Evolutionary conservation across 2,888 invertebrate genomes (phyloP), one percentile per base, ranked within the genome.

Genomic region (Yponomeuta cagnagella): DNA sequence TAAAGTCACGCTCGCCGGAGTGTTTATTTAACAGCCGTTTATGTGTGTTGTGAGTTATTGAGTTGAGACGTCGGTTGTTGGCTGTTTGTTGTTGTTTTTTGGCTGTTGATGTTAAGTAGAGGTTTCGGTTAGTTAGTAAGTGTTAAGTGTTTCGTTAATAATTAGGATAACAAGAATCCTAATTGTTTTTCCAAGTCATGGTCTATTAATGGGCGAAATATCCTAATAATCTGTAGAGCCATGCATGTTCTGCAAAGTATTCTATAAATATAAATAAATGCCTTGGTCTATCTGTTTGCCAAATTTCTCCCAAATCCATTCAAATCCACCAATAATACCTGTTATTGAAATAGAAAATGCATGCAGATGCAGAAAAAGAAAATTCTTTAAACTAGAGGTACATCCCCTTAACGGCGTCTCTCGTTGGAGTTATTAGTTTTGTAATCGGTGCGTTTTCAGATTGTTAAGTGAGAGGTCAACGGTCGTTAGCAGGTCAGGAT

Each of bases 21-120:
- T 91, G 90, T 91, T 90, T 90, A 89, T 90, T 90, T 89, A 90
- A 82, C 90, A 85, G 85, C 82, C 80, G 79, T 77, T 81, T 78
- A 79, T 79, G 79, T 78, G 79, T 79, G 79, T 79, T 79, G 80
- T 84, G 88, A 88, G 81, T 87, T 88, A 87, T 86, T 85, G 82
- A 80, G 81, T 80, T 82, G 52, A 58, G 52, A 58, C 15, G 52
- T 58, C 15, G 52, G 15, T 58, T 58, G 52, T 58, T 58, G 52
- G 82, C 8, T 43, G n/a, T 80, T 75, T 72, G 72, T 67, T 72
- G 75, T 74, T 74, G 76, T 76, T 76, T 78, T 79, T 79, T 78
- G 77, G 43, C 10, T 37, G 37, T 68, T 23, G 30, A 10, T 31
- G 68, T 48, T 43, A 68, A 48, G 68, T n/a, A 6, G n/a, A 43